phyloP scores from a whole-genome alignment of 2,113 vertebrate genomes.

The Eubucco bourcierii region DNA sequence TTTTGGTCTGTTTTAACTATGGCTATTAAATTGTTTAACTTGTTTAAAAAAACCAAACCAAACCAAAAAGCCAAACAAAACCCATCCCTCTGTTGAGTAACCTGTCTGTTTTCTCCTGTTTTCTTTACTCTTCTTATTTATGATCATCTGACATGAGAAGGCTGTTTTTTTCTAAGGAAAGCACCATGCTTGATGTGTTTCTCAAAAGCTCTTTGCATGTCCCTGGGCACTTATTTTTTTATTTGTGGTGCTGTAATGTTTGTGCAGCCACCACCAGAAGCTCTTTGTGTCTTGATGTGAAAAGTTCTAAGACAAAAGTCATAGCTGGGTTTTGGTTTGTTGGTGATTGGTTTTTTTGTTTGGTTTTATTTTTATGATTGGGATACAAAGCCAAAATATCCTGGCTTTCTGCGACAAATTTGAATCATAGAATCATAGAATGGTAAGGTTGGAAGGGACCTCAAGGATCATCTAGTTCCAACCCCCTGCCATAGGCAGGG shows the following conservation, averaged over 20 bases:
- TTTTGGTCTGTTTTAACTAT: background rate
- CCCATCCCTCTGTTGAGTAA: background rate
- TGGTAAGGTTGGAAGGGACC: too few relatives aligned
- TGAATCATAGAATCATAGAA: too few relatives aligned
- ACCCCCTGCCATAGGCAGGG: too few relatives aligned
- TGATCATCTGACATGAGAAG: background rate
- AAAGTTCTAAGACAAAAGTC: background rate
- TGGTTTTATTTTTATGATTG: background rate
- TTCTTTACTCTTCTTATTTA: background rate
- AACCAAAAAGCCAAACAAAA: background rate
- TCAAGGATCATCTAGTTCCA: too few relatives aligned
- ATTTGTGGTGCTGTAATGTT: background rate
- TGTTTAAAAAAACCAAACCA: background rate
- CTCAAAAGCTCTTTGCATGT: background rate
- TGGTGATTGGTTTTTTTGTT: background rate
- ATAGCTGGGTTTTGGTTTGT: background rate
- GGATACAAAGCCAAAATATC: background rate
- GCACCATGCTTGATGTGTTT: background rate
- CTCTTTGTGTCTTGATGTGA: background rate
- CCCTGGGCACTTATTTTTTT: background rate
- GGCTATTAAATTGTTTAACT: background rate
- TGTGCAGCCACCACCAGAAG: conserved; percentile 4
- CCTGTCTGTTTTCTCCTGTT: background rate
- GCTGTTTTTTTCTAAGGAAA: background rate
- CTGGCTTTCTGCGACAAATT: background rate